phyloP scores from a whole-genome alignment of 1,140 invertebrate species.

The Drosophila arizonae region DNA sequence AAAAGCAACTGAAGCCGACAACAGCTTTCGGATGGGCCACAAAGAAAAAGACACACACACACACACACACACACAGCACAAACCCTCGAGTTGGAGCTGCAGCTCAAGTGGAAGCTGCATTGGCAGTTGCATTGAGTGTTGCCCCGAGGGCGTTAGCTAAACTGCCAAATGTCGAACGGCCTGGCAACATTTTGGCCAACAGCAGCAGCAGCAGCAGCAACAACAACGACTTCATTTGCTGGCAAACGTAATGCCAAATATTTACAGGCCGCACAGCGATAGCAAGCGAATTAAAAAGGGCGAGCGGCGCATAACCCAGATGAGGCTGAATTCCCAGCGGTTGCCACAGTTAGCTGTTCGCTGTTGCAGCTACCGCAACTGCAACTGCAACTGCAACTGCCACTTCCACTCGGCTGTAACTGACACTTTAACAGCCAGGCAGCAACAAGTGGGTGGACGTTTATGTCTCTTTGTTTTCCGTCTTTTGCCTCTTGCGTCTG shows the following conservation, averaged over 20 bases:
- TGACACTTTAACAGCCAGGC: conserved; percentile 76
- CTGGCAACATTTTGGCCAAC: conserved; percentile 20
- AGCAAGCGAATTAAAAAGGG: conserved; percentile 41
- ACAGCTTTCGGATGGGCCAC: conserved; percentile 17
- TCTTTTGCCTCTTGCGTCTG: conserved; percentile 16
- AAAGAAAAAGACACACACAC: background rate
- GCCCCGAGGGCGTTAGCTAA: conserved; percentile 43
- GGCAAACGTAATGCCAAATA: conserved; percentile 66
- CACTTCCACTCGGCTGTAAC: conserved; percentile 47
- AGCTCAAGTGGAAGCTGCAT: conserved; percentile 13
- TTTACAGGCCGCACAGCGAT: conserved; percentile 47
- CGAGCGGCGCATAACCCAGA: conserved; percentile 15
- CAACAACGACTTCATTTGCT: conserved; percentile 62
- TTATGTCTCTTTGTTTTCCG: conserved; percentile 77
- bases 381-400: background rate
- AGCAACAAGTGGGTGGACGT: conserved; percentile 75
- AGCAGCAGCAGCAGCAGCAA: background rate
- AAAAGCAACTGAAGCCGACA: conserved; percentile 4
- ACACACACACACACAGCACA: background rate
- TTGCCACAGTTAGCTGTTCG: conserved; percentile 30
- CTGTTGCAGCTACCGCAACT: conserved; percentile 3
- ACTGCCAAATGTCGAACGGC: conserved; percentile 4
- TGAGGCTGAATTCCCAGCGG: conserved; percentile 32
- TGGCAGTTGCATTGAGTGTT: conserved; percentile 12
- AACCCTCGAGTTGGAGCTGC: conserved; percentile 39